These are phyloP conservation scores for Callithrix jacchus DNA, from an alignment of 2,113 vertebrate genomes.

Conservation along the genomic window DNA sequence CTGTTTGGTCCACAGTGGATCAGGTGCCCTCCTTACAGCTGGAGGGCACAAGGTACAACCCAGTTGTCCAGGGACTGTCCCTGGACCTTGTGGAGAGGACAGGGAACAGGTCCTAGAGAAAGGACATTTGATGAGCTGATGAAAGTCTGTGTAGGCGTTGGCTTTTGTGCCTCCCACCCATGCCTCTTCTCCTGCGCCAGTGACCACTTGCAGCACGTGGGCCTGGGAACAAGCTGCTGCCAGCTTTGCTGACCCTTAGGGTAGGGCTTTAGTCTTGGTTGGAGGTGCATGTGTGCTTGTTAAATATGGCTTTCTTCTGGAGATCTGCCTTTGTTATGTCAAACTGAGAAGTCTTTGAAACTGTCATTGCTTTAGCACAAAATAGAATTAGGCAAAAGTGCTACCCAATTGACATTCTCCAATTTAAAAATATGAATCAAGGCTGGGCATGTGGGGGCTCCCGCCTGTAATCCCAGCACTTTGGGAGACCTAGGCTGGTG, in stretches of 20 bases:
- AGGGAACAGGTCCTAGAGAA: neutral
- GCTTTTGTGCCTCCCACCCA: accelerated
- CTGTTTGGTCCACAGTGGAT: neutral
- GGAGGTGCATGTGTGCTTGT: neutral
- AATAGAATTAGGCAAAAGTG: neutral
- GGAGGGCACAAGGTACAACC: neutral
- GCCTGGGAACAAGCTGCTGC: neutral
- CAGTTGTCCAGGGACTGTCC: neutral
- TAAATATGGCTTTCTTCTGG: neutral
- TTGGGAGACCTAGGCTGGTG: no score
- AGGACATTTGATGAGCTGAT: neutral
- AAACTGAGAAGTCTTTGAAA: neutral
- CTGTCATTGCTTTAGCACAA: neutral
- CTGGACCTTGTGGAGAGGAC: neutral
- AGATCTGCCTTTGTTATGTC: neutral
- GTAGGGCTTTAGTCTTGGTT: neutral
- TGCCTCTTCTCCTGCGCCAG: accelerated
- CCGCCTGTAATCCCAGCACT: no score
- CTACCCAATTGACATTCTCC: neutral
- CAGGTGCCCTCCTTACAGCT: neutral
- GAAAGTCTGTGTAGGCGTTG: neutral
- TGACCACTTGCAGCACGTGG: neutral
- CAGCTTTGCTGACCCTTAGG: neutral
- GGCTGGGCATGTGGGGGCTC: no score
- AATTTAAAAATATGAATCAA: no score